Evolutionary conservation across 2,113 vertebrate species (phyloP).

Genomic region (Catagonus wagneri): DNA sequence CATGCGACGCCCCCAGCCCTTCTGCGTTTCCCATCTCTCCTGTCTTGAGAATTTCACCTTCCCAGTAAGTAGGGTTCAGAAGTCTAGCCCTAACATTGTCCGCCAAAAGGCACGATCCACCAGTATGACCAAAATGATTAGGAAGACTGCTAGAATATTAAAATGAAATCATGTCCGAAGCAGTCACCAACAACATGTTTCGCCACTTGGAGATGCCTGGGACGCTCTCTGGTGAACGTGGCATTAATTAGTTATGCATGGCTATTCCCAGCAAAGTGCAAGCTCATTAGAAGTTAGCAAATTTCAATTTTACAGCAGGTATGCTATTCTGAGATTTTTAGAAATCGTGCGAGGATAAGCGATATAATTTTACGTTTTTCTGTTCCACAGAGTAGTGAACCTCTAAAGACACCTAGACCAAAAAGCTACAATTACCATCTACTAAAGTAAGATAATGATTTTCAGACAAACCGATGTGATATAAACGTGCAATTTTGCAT

Average conservation of each 20-base stretch:
- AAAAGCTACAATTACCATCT: conserved; percentile 55
- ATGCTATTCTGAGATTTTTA: conserved; percentile 67
- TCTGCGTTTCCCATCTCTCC: neutral
- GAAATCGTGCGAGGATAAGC: conserved; percentile 68
- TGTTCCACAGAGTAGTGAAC: conserved; percentile 37
- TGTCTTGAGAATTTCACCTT: neutral
- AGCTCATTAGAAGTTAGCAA: conserved; percentile 69
- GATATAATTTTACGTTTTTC: conserved; percentile 65
- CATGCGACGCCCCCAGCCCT: accelerated
- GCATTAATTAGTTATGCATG: conserved; percentile 64
- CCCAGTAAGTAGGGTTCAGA: neutral
- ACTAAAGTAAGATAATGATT: conserved; percentile 54
- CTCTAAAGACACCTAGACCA: neutral
- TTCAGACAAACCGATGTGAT: conserved; percentile 53
- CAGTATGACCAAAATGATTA: neutral
- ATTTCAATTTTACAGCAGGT: conserved; percentile 65
- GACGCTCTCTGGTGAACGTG: neutral
- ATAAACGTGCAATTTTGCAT: conserved; percentile 58
- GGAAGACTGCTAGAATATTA: neutral
- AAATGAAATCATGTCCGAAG: conserved; percentile 20
- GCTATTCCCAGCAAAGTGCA: neutral
- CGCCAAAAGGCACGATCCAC: neutral
- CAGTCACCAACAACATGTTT: conserved; percentile 51
- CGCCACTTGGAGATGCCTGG: conserved; percentile 43
- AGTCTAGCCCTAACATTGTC: neutral